Conservation (phyloP, 2,797 vertebrate species). For the Forpus xanthops region DNA sequence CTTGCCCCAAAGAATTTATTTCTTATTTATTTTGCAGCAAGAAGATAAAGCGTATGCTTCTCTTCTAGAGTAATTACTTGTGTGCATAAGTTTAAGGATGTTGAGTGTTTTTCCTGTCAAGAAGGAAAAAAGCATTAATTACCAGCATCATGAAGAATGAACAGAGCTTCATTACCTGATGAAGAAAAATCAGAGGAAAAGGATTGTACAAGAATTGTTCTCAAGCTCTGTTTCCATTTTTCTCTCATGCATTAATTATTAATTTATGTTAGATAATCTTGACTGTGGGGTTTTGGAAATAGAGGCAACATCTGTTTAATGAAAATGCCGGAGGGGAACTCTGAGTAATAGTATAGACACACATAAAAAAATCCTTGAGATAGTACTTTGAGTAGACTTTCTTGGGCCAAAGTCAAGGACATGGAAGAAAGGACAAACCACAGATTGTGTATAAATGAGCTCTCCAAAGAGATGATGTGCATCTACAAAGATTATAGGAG, state of each 20-base stretch:
- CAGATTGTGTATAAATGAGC: not conserved
- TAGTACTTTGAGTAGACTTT: not conserved
- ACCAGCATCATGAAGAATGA: not conserved
- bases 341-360: not conserved
- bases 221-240: not conserved
- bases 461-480: not conserved
- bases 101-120: slow-evolving; percentile 33
- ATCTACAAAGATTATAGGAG: not conserved
- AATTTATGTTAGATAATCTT: not conserved
- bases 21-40: slow-evolving; percentile 16
- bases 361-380: not conserved
- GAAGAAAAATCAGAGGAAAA: not conserved
- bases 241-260: not conserved
- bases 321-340: not conserved
- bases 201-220: not conserved
- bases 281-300: not conserved
- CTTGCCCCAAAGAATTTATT: slow-evolving; percentile 8
- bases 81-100: slow-evolving; percentile 4
- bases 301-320: not conserved
- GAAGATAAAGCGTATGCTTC: slow-evolving; percentile 27
- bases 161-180: not conserved
- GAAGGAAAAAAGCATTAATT: slow-evolving; percentile 22
- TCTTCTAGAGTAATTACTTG: slow-evolving; percentile 1
- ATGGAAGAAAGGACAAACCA: not conserved
- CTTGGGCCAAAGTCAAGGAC: not conserved